These are phyloP conservation scores for Aporrectodea caliginosa DNA, from an alignment of 1,140 invertebrate species.

Conservation along the genomic window DNA sequence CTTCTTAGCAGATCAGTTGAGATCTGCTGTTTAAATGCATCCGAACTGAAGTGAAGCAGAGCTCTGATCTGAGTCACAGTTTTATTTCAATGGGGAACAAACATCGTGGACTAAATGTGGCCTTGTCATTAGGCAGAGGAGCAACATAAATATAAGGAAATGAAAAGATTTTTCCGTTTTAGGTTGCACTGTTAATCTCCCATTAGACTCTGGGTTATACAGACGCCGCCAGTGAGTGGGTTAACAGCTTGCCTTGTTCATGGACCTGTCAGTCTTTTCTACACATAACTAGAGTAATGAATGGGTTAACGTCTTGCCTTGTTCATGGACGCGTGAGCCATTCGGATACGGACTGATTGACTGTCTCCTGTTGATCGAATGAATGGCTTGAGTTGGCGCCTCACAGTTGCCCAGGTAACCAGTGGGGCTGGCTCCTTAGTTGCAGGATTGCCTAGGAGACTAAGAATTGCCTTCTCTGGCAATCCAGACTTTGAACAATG, in stretches of 20 bases:
- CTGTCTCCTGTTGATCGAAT: constrained; percentile 27
- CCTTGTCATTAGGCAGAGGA: not conserved
- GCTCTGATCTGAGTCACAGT: not conserved
- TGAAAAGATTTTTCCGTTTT: not conserved
- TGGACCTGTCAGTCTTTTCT: not conserved
- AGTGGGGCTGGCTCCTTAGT: constrained; percentile 35
- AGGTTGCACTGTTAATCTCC: not conserved
- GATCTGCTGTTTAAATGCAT: not conserved
- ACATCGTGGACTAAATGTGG: no score
- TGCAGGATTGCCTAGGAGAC: constrained; percentile 36
- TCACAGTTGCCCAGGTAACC: constrained; percentile 40
- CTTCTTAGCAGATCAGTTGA: not conserved
- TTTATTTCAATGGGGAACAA: not conserved
- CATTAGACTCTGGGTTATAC: not conserved
- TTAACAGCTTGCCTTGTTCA: not conserved
- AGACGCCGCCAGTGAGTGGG: not conserved
- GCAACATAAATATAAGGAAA: no score
- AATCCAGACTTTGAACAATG: constrained; percentile 36
- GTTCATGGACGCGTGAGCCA: not conserved
- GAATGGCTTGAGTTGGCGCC: constrained; percentile 42
- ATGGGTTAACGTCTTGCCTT: not conserved
- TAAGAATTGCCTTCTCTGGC: constrained; percentile 34
- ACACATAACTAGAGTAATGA: no score
- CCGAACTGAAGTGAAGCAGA: not conserved
- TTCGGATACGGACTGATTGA: not conserved